These are phyloP conservation scores for Nyctalus aviator DNA, from an alignment of 2,797 vertebrate genomes.

Conservation along the genomic window DNA sequence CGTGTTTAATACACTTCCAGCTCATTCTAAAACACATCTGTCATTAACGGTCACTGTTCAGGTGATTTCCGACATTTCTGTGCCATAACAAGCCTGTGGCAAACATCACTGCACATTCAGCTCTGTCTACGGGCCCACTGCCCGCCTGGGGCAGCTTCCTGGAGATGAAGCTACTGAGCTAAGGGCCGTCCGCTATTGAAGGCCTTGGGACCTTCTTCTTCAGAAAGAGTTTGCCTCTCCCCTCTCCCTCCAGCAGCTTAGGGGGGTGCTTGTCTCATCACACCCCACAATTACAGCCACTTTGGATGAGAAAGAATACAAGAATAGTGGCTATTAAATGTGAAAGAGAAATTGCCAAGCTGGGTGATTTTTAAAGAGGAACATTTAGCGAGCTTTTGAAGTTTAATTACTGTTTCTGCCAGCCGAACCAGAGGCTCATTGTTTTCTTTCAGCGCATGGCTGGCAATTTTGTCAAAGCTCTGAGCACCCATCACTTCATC, in stretches of 20 bases:
- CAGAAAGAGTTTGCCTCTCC: not conserved
- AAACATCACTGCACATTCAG: not conserved
- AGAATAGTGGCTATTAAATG: slow-evolving; percentile 69
- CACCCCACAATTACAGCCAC: slow-evolving; percentile 72
- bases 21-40: not conserved
- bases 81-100: not conserved
- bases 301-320: slow-evolving; percentile 57
- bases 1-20: not conserved
- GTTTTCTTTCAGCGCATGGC: not conserved
- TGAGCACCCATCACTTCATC: not conserved
- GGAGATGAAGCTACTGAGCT: not conserved
- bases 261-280: not conserved
- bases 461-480: slow-evolving; percentile 7
- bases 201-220: not conserved
- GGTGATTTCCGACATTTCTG: not conserved
- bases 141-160: not conserved
- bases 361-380: slow-evolving; percentile 54
- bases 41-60: not conserved
- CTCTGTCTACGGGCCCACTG: not conserved
- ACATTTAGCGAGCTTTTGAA: slow-evolving; percentile 72
- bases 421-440: not conserved
- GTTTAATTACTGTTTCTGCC: slow-evolving; percentile 73
- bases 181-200: not conserved
- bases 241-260: not conserved
- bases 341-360: slow-evolving; percentile 75